These are phyloP conservation scores for Chrysocyon brachyurus DNA, from an alignment of 2,797 vertebrate species.

Conservation along the genomic window DNA sequence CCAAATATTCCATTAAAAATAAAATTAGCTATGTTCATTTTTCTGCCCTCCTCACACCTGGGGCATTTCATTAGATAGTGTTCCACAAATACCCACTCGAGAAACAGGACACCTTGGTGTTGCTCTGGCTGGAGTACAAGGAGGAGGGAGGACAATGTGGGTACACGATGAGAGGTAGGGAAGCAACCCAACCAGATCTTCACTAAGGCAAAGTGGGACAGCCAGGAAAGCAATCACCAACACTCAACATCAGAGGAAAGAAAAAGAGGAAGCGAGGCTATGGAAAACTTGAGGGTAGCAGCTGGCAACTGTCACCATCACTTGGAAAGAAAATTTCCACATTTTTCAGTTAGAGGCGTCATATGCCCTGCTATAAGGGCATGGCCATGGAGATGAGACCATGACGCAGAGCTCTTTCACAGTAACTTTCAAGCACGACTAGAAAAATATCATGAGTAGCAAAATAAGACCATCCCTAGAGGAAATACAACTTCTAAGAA, in stretches of 20 bases:
- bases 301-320: background rate
- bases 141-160: too few relatives aligned
- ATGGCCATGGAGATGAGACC: background rate
- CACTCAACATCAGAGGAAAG: background rate
- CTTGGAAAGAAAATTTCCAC: background rate
- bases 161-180: background rate
- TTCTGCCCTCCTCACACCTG: background rate
- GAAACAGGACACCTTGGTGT: background rate
- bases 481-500: background rate
- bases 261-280: background rate
- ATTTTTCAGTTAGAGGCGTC: background rate
- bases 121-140: background rate
- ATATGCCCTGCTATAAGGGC: background rate
- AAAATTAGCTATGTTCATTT: background rate
- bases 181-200: background rate
- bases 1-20: conserved; percentile 23
- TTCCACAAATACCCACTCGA: background rate
- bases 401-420: rapidly evolving
- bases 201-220: background rate
- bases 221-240: background rate
- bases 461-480: background rate
- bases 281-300: background rate
- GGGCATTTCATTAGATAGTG: background rate
- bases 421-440: background rate
- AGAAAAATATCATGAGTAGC: background rate